These are phyloP conservation scores for Lacerta agilis DNA, from an alignment of 2,797 vertebrate genomes.

Conservation along the genomic window DNA sequence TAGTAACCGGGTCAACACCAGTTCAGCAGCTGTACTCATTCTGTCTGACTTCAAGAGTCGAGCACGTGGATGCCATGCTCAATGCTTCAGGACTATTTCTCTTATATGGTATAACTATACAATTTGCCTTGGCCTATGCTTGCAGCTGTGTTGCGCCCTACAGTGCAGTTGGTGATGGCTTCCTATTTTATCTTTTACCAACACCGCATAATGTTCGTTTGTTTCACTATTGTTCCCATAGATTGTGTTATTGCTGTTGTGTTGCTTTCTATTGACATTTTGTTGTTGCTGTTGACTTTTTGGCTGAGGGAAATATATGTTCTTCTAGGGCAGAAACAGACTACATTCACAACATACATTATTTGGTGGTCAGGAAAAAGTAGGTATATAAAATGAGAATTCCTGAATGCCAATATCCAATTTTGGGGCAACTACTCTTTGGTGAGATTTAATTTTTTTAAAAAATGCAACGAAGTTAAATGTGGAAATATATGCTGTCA, in stretches of 20 bases:
- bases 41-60: background rate
- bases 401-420: too few species aligned
- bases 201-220: background rate
- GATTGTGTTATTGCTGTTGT: background rate
- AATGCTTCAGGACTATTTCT: background rate
- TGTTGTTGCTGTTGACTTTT: background rate
- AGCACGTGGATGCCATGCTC: background rate
- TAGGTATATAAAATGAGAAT: too few species aligned
- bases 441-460: too few species aligned
- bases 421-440: too few species aligned
- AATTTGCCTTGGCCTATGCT: background rate
- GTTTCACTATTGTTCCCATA: background rate
- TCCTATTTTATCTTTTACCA: conserved; percentile 4
- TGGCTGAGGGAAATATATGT: background rate
- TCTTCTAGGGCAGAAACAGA: background rate
- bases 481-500: too few species aligned
- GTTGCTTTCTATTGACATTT: background rate
- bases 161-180: background rate
- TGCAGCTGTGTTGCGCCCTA: background rate
- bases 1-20: background rate
- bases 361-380: too few species aligned
- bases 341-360: too few species aligned
- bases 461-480: too few species aligned
- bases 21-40: background rate
- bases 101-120: background rate